Evolutionary conservation across 2,888 invertebrate genomes (phyloP).

Genomic region (Tridacna gigas): DNA sequence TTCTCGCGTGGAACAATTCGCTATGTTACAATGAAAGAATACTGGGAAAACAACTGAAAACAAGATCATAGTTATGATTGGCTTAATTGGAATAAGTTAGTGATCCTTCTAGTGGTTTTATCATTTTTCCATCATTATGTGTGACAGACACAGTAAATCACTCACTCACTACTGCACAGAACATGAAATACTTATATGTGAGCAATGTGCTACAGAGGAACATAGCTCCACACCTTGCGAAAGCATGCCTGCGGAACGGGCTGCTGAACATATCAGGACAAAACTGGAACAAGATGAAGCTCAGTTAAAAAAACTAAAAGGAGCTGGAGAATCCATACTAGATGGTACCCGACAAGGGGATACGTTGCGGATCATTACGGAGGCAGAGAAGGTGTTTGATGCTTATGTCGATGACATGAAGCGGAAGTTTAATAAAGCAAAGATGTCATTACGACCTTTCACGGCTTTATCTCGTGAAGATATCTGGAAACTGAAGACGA

Average conservation of each 20-base stretch:
- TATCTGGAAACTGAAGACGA: constrained; percentile 48
- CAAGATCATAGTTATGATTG: no score
- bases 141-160: constrained; percentile 39
- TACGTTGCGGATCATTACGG: constrained; percentile 29
- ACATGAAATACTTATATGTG: constrained; percentile 33
- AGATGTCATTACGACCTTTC: constrained; percentile 32
- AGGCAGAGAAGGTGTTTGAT: constrained; percentile 42
- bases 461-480: constrained; percentile 50
- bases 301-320: constrained; percentile 46
- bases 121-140: neutral
- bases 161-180: constrained; percentile 42
- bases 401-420: constrained; percentile 45
- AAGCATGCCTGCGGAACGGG: constrained; percentile 29
- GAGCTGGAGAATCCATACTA: constrained; percentile 48
- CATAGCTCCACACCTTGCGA: constrained; percentile 49
- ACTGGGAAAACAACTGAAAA: no score
- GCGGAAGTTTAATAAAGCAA: constrained; percentile 42
- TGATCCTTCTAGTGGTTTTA: no score
- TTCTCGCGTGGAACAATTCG: no score
- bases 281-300: constrained; percentile 31
- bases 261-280: constrained; percentile 23
- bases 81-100: no score
- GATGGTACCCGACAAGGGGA: constrained; percentile 50
- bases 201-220: constrained; percentile 42
- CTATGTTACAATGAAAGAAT: no score